Conservation (phyloP, 2,888 invertebrate species). For the Sphinx pinastri region DNA sequence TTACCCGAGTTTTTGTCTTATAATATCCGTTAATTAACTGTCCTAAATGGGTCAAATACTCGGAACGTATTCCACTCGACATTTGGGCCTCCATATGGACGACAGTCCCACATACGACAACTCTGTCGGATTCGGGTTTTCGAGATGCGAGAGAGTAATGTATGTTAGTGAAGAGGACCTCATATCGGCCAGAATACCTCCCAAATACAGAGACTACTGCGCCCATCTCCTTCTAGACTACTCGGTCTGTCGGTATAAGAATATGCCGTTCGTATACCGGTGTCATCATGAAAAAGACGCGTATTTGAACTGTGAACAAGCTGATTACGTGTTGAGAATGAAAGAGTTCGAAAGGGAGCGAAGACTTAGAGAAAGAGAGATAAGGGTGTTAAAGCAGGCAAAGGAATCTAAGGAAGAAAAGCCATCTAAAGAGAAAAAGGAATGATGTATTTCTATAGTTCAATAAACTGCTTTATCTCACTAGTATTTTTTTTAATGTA, state of each 20-base stretch:
- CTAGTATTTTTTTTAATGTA: no score
- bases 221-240: conserved; percentile 88
- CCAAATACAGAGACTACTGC: conserved; percentile 91
- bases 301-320: conserved; percentile 89
- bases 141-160: conserved; percentile 89
- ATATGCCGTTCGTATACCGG: conserved; percentile 86
- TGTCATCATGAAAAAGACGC: conserved; percentile 90
- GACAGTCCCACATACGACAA: conserved; percentile 87
- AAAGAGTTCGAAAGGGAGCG: conserved; percentile 74
- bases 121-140: conserved; percentile 86
- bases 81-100: conserved; percentile 59
- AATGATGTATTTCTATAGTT: background rate
- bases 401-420: background rate
- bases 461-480: background rate
- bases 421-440: background rate
- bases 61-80: conserved; percentile 50
- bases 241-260: conserved; percentile 86
- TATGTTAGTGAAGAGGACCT: conserved; percentile 88
- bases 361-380: conserved; percentile 61
- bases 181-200: conserved; percentile 88
- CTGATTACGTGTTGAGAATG: conserved; percentile 88
- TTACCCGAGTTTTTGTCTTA: background rate
- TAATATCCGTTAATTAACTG: background rate
- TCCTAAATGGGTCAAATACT: conserved; percentile 61
- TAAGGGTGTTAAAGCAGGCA: conserved; percentile 46